phyloP scores from a whole-genome alignment of 2,888 invertebrate species.

The Drosophila dives region DNA sequence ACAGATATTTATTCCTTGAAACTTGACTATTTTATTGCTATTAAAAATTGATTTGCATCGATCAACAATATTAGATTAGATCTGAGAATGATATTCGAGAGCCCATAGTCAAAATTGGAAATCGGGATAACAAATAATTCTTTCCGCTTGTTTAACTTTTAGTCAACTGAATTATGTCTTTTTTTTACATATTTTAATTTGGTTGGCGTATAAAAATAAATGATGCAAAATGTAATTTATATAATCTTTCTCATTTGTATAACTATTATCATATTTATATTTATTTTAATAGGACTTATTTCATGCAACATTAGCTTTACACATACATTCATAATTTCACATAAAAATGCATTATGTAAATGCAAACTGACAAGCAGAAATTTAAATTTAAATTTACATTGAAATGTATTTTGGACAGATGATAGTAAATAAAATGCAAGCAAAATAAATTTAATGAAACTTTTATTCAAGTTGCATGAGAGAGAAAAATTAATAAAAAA shows the following conservation, averaged over 20 bases:
- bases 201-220: background rate
- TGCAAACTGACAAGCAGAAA: conserved; percentile 17
- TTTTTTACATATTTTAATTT: too few relatives aligned
- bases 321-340: conserved; percentile 17
- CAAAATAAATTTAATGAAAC: conserved; percentile 27
- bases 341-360: conserved; percentile 42
- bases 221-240: background rate
- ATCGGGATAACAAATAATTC: background rate
- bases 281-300: background rate
- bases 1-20: background rate
- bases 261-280: background rate
- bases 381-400: conserved; percentile 34
- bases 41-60: background rate
- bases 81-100: background rate
- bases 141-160: background rate
- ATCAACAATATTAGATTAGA: background rate
- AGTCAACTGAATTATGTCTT: background rate
- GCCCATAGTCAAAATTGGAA: background rate
- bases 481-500: background rate
- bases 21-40: fast-evolving
- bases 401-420: conserved; percentile 12
- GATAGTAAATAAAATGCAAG: background rate
- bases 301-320: conserved; percentile 11
- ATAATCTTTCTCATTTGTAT: background rate
- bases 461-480: background rate